These are phyloP conservation scores for Hemibagrus guttatus DNA, from an alignment of 2,797 vertebrate genomes.

Conservation along the genomic window DNA sequence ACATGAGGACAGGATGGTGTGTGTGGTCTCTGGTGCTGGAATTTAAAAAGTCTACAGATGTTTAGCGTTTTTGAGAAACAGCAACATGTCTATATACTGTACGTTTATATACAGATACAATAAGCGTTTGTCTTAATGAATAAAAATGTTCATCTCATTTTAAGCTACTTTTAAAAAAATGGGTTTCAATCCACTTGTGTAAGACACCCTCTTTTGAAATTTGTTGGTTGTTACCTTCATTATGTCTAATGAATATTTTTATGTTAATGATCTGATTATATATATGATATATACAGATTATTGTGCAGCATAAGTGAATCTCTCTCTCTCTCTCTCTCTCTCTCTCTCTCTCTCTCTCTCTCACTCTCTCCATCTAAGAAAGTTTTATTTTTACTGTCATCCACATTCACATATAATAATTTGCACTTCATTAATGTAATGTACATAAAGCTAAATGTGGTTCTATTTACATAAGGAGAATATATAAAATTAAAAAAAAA, in stretches of 20 bases:
- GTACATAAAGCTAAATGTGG: too few relatives aligned
- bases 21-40: slow-evolving; percentile 12
- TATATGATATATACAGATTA: background rate
- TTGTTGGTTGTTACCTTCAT: background rate
- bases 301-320: background rate
- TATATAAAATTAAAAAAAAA: background rate
- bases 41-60: background rate
- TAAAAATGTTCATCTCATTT: background rate
- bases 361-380: background rate
- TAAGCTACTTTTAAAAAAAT: background rate
- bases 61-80: slow-evolving; percentile 1
- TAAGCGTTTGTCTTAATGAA: background rate
- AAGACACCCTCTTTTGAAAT: too few relatives aligned
- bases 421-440: too few relatives aligned
- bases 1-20: background rate
- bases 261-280: too few relatives aligned
- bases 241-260: background rate
- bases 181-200: background rate
- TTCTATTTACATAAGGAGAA: background rate
- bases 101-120: too few relatives aligned
- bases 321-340: too few relatives aligned
- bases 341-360: too few relatives aligned
- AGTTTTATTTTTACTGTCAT: too few relatives aligned
- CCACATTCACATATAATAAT: too few relatives aligned
- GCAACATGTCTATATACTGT: too few relatives aligned